Conservation (phyloP, 2,113 vertebrate species). For the Gymnogyps californianus region DNA sequence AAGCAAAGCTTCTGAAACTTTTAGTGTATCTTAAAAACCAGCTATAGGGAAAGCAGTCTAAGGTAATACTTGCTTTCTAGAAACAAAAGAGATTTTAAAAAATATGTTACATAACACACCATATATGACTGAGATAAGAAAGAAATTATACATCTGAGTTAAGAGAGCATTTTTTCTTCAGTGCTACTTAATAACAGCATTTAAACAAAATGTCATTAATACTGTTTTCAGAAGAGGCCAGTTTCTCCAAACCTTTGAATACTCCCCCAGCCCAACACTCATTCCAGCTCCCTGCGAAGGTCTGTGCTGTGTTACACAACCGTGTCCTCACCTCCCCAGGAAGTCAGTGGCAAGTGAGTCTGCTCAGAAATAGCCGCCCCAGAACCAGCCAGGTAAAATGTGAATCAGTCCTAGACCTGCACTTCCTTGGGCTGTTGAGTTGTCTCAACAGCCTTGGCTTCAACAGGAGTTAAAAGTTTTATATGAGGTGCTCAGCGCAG, state of each 20-base stretch:
- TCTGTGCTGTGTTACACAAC: not conserved
- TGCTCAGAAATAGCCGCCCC: not conserved
- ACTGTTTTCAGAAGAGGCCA: rapidly evolving
- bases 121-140: not conserved
- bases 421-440: not conserved
- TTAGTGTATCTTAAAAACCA: not conserved
- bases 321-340: not conserved
- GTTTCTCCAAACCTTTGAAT: not conserved
- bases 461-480: not conserved
- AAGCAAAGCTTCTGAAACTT: not conserved
- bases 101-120: not conserved
- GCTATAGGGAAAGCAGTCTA: not conserved
- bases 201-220: not conserved
- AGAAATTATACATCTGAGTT: not conserved
- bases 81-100: not conserved
- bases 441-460: not conserved
- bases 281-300: not conserved
- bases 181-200: not conserved
- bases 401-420: not conserved
- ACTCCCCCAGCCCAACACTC: rapidly evolving
- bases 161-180: not conserved
- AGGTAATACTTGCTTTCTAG: not conserved
- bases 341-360: not conserved
- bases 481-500: not conserved
- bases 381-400: not conserved